phyloP scores from a whole-genome alignment of 1,140 invertebrate genomes.

The Vanessa atalanta region DNA sequence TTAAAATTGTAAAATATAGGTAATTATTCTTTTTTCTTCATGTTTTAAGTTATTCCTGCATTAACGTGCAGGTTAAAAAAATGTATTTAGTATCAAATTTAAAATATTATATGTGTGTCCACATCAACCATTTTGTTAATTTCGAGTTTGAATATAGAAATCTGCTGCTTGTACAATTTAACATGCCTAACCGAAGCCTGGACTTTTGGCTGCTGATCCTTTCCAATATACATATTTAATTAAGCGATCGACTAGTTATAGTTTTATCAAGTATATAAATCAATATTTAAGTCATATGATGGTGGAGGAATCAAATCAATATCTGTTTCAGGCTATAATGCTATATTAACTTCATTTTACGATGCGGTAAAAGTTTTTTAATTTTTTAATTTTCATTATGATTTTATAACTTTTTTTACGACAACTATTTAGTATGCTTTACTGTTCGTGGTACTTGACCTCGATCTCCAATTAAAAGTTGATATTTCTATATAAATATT shows the following conservation, averaged over 20 bases:
- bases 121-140: too few relatives aligned
- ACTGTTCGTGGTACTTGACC: slow-evolving; percentile 32
- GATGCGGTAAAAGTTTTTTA: slow-evolving; percentile 25
- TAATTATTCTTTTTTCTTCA: too few relatives aligned
- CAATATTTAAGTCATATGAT: neutral
- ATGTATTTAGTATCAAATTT: too few relatives aligned
- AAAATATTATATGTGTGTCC: too few relatives aligned
- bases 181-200: too few relatives aligned
- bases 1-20: too few relatives aligned
- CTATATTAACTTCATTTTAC: slow-evolving; percentile 30
- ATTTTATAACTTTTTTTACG: slow-evolving; percentile 40
- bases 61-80: too few relatives aligned
- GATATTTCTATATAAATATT: slow-evolving; percentile 31
- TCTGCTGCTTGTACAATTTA: too few relatives aligned
- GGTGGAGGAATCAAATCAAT: neutral
- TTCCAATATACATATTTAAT: too few relatives aligned
- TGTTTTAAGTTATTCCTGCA: too few relatives aligned
- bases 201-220: too few relatives aligned
- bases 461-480: slow-evolving; percentile 33
- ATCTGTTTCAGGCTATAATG: neutral
- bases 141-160: too few relatives aligned
- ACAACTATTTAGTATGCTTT: slow-evolving; percentile 33
- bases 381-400: slow-evolving; percentile 20
- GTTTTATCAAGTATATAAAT: neutral
- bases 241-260: neutral